These are phyloP conservation scores for Cinara cedri DNA, from an alignment of 2,888 invertebrate genomes.

Conservation along the genomic window DNA sequence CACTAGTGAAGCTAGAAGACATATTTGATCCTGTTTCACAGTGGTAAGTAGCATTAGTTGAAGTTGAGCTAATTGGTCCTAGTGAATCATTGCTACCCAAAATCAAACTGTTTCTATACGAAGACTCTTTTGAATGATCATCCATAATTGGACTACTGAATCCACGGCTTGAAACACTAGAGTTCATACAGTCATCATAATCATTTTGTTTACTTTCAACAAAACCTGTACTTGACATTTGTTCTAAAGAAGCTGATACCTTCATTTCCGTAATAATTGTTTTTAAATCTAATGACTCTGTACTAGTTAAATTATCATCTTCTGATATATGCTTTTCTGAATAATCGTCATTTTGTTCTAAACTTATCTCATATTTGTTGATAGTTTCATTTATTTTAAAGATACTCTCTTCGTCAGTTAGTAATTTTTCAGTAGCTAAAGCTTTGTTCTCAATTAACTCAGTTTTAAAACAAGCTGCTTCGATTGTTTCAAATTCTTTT, in stretches of 20 bases:
- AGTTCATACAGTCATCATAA: constrained; percentile 61
- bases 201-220: constrained; percentile 68
- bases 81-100: constrained; percentile 75
- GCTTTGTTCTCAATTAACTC: constrained; percentile 82
- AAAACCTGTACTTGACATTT: constrained; percentile 69
- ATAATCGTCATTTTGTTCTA: constrained; percentile 68
- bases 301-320: constrained; percentile 64
- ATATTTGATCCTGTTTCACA: constrained; percentile 84
- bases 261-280: constrained; percentile 58
- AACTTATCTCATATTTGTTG: constrained; percentile 71
- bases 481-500: constrained; percentile 90
- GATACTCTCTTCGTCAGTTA: constrained; percentile 69
- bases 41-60: constrained; percentile 82
- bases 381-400: constrained; percentile 75
- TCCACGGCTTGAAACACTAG: constrained; percentile 58
- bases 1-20: constrained; percentile 84
- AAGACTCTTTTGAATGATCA: constrained; percentile 50
- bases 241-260: constrained; percentile 57
- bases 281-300: constrained; percentile 68
- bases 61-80: constrained; percentile 79
- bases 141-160: constrained; percentile 54
- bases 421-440: constrained; percentile 75
- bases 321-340: constrained; percentile 51
- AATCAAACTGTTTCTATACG: constrained; percentile 62
- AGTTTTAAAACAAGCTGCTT: constrained; percentile 84